Conservation (phyloP, 2,797 vertebrate genomes). For the Pelodytes ibericus region DNA sequence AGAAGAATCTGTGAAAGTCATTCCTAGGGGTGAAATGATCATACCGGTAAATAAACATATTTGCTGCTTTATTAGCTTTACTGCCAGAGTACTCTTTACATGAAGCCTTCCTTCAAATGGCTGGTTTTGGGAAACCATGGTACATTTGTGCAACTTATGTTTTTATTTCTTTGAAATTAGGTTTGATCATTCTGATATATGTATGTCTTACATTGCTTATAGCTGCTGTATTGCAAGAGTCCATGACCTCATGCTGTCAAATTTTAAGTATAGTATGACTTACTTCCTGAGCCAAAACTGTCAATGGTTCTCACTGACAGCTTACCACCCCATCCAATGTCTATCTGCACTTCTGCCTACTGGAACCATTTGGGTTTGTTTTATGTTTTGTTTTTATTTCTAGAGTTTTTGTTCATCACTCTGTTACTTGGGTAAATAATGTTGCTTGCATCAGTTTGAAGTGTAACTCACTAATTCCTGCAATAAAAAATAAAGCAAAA, state of each 20-base stretch:
- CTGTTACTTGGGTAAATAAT: constrained; percentile 66
- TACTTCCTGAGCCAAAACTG: constrained; percentile 67
- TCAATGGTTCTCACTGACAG: constrained; percentile 61
- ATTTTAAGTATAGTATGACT: constrained; percentile 31
- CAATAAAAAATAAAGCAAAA: constrained; percentile 82
- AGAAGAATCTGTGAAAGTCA: background rate
- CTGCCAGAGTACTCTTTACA: constrained; percentile 8
- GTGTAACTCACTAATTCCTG: constrained; percentile 89
- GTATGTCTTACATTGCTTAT: constrained; percentile 44
- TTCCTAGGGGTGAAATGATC: background rate
- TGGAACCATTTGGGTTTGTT: constrained; percentile 68
- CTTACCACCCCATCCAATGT: constrained; percentile 56
- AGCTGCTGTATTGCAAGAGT: constrained; percentile 28
- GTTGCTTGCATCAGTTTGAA: constrained; percentile 88
- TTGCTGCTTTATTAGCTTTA: constrained; percentile 30
- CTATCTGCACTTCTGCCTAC: constrained; percentile 67
- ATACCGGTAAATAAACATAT: background rate
- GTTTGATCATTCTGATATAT: constrained; percentile 37
- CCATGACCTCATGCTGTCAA: constrained; percentile 10
- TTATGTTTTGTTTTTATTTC: constrained; percentile 60
- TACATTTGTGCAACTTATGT: constrained; percentile 36
- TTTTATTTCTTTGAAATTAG: constrained; percentile 31
- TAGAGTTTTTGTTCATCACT: constrained; percentile 62
- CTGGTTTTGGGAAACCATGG: constrained; percentile 6
- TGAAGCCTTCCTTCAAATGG: background rate